A percentile compares a stretch with the other conserved stretches of the same genome.
Conservation (phyloP, 2,888 invertebrate species). For the Lasiommata megera region DNA sequence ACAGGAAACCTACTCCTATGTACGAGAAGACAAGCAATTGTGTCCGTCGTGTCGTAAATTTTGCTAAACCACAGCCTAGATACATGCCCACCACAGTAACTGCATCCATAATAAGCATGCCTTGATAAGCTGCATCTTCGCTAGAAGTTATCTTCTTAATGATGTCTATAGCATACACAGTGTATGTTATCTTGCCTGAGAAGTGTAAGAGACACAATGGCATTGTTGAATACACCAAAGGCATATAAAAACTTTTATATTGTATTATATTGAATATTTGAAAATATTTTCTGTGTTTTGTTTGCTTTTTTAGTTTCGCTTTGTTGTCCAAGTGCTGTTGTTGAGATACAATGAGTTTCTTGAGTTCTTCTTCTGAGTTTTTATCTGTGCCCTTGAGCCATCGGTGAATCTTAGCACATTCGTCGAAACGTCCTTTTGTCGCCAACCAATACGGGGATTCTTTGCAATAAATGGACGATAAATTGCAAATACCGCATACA, state of each 20-base stretch:
- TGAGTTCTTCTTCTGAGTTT: slow-evolving; percentile 28
- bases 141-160: slow-evolving; percentile 17
- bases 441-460: slow-evolving; percentile 35
- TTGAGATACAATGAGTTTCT: slow-evolving; percentile 18
- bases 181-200: slow-evolving; percentile 18
- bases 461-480: slow-evolving; percentile 24
- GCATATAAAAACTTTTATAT: slow-evolving; percentile 23
- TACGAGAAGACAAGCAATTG: slow-evolving; percentile 33
- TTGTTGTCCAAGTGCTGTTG: slow-evolving; percentile 17
- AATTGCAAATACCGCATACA: slow-evolving; percentile 21
- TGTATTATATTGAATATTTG: slow-evolving; percentile 2
- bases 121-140: slow-evolving; percentile 17
- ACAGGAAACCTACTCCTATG: slow-evolving; percentile 7
- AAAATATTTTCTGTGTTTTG: background rate
- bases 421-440: slow-evolving; percentile 27
- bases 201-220: slow-evolving; percentile 7
- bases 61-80: slow-evolving; percentile 33
- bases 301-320: background rate
- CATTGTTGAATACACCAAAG: slow-evolving; percentile 13
- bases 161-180: slow-evolving; percentile 19
- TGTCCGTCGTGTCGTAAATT: slow-evolving; percentile 36
- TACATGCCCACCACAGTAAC: slow-evolving; percentile 42
- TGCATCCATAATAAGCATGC: slow-evolving; percentile 24
- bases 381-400: slow-evolving; percentile 30
- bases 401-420: slow-evolving; percentile 28